phyloP scores from a whole-genome alignment of 2,888 invertebrate genomes.

The Petrophora chlorosata region DNA sequence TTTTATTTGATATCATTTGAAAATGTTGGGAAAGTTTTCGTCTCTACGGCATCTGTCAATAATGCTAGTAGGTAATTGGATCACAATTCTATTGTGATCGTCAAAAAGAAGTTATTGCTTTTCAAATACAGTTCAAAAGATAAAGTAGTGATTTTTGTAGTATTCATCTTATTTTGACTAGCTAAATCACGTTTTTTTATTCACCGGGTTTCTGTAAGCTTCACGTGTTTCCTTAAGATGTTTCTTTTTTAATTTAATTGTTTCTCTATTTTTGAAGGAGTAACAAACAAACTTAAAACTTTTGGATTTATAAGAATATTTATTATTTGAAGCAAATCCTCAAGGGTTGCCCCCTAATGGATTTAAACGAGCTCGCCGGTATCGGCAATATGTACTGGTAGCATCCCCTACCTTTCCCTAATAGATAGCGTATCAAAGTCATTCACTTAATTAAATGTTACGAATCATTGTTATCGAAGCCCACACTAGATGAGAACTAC shows the following conservation, averaged over 20 bases:
- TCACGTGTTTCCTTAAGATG: too few relatives aligned
- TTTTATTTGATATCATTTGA: slow-evolving; percentile 49
- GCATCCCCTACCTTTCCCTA: slow-evolving; percentile 6
- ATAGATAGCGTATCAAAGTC: slow-evolving; percentile 18
- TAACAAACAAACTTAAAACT: too few relatives aligned
- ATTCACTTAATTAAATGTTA: slow-evolving; percentile 32
- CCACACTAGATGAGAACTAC: slow-evolving; percentile 43
- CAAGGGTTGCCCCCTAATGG: slow-evolving; percentile 5
- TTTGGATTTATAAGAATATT: too few relatives aligned
- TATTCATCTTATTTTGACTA: too few relatives aligned
- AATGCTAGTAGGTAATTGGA: slow-evolving; percentile 12
- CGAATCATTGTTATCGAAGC: slow-evolving; percentile 37
- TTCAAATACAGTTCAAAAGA: not conserved
- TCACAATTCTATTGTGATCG: slow-evolving; percentile 6
- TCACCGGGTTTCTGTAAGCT: too few relatives aligned
- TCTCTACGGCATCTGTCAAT: slow-evolving; percentile 31
- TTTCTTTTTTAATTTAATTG: too few relatives aligned
- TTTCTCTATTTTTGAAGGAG: too few relatives aligned
- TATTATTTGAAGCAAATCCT: slow-evolving; percentile 2
- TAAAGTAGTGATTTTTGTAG: not conserved
- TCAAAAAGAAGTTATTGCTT: slow-evolving; percentile 11
- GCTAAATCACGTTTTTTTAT: too few relatives aligned
- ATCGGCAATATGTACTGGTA: slow-evolving; percentile 4
- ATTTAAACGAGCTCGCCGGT: slow-evolving; percentile 11
- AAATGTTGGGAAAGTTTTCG: slow-evolving; percentile 41